A percentile compares a stretch with the other conserved stretches of the same genome.
Evolutionary conservation across 92 coral and sea anemone species (phyloP).

Genomic region (Meandrina meandrites): DNA sequence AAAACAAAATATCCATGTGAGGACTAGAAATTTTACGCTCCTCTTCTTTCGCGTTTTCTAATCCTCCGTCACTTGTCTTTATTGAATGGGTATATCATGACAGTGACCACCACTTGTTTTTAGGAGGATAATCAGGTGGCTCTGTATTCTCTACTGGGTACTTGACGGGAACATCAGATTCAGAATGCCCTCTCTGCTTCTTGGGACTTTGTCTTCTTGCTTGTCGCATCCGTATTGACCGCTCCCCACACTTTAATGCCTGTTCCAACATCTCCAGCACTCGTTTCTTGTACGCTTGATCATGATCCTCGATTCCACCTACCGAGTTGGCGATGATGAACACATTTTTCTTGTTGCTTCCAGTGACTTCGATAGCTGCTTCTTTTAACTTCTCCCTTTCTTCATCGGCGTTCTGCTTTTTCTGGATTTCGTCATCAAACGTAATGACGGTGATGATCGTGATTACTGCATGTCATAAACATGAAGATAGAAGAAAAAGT

Average conservation of each 20-base stretch:
- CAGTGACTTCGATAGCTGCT: constrained; percentile 24
- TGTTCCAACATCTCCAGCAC: constrained; percentile 12
- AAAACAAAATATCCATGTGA: too few relatives aligned
- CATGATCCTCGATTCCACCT: not conserved
- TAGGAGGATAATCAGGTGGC: not conserved
- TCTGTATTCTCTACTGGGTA: not conserved
- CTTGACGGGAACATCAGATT: not conserved
- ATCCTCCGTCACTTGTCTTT: not conserved
- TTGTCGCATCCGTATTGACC: constrained; percentile 13
- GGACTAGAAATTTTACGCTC: too few relatives aligned
- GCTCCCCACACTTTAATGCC: constrained; percentile 27
- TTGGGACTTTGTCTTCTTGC: not conserved
- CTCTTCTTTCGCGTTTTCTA: too few relatives aligned
- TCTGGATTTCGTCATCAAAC: constrained; percentile 29
- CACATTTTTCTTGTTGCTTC: constrained; percentile 5
- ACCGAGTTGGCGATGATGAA: constrained; percentile 19
- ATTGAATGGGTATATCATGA: not conserved
- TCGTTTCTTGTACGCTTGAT: not conserved
- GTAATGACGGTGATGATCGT: constrained; percentile 24
- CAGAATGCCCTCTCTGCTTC: not conserved
- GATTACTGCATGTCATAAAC: constrained; percentile 11
- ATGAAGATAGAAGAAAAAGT: not conserved
- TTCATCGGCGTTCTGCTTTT: not conserved
- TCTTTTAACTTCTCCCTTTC: not conserved
- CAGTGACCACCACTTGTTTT: not conserved